These are phyloP conservation scores for Lepisosteus osseus DNA, from an alignment of 2,113 vertebrate genomes.

Conservation along the genomic window DNA sequence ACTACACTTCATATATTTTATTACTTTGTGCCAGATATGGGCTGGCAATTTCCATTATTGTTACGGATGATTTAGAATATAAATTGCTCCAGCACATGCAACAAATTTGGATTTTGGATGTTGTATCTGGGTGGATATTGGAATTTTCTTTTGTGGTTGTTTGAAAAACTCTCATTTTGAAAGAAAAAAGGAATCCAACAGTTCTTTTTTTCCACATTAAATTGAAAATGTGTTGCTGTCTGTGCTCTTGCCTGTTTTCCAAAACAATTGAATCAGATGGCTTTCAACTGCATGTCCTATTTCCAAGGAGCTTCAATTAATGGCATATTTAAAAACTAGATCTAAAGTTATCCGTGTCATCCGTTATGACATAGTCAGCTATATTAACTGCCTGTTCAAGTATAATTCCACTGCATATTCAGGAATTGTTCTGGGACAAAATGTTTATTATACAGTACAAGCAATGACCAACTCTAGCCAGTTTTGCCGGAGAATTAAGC, in stretches of 20 bases:
- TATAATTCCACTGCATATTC: background rate
- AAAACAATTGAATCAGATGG: background rate
- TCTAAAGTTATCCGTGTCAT: background rate
- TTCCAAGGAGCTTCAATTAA: background rate
- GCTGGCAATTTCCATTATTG: background rate
- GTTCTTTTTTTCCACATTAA: background rate
- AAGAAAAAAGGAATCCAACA: background rate
- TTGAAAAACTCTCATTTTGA: constrained; percentile 1
- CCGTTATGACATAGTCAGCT: too few relatives aligned
- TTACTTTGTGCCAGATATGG: background rate
- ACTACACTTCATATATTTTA: background rate
- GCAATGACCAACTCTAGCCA: too few relatives aligned
- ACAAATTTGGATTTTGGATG: background rate
- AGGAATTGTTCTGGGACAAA: background rate
- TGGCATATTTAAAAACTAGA: background rate
- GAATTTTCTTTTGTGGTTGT: background rate
- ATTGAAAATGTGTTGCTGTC: background rate
- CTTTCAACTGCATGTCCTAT: background rate
- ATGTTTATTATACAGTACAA: background rate
- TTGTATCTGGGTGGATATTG: constrained; percentile 4
- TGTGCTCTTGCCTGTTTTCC: background rate
- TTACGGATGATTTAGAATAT: background rate
- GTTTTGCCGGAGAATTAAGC: too few relatives aligned
- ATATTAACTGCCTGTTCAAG: too few relatives aligned
- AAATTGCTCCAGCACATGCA: constrained; percentile 6